A percentile compares a stretch with the other conserved stretches of the same genome.
Conservation (phyloP, 2,888 invertebrate genomes). For the Hemistola chrysoprasaria region DNA sequence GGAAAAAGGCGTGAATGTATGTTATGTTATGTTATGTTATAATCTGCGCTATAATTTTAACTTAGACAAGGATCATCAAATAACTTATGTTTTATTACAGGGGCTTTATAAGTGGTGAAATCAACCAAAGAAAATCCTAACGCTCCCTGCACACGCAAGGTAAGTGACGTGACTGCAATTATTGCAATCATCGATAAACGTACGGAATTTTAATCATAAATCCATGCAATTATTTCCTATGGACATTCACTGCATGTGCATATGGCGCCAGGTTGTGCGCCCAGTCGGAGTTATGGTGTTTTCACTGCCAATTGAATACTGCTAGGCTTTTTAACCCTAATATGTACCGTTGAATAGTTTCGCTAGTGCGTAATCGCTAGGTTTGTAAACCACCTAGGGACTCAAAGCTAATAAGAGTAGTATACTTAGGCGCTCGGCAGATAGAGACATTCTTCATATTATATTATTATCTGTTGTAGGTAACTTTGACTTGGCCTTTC, state of each 20-base stretch:
- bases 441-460: too few relatives aligned
- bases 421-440: too few relatives aligned
- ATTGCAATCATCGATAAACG: constrained; percentile 48
- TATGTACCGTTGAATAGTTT: constrained; percentile 5
- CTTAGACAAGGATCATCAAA: background rate
- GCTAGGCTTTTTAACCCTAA: constrained; percentile 14
- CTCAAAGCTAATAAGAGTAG: too few relatives aligned
- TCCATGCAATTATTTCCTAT: constrained; percentile 47
- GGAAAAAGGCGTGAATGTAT: too few relatives aligned
- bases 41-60: too few relatives aligned
- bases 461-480: too few relatives aligned
- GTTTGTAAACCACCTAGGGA: background rate
- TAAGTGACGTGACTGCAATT: constrained; percentile 46
- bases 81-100: background rate
- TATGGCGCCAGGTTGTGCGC: constrained; percentile 36
- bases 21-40: too few relatives aligned
- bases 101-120: constrained; percentile 1
- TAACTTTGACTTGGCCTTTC: too few relatives aligned
- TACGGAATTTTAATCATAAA: constrained; percentile 60
- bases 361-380: constrained; percentile 9
- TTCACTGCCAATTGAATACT: constrained; percentile 11
- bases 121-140: background rate
- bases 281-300: constrained; percentile 6
- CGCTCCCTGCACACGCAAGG: constrained; percentile 3
- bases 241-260: constrained; percentile 44